Evolutionary conservation across 2,888 invertebrate genomes (phyloP).

Genomic region (Tiphia femorata): DNA sequence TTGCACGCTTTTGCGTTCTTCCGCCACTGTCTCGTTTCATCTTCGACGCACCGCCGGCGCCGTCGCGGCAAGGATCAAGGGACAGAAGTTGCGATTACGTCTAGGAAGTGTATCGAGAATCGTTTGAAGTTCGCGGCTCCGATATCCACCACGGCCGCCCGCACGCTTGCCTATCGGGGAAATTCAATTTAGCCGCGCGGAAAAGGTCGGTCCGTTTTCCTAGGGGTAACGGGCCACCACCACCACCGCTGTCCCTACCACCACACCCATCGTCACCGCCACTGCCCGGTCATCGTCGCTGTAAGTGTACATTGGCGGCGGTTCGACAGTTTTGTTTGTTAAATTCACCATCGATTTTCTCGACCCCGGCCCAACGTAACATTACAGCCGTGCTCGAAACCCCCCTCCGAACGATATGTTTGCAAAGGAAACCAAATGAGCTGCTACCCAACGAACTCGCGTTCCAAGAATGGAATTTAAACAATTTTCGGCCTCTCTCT

Average conservation of each 20-base stretch:
- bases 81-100: constrained; percentile 29
- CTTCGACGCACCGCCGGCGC: constrained; percentile 26
- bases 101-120: constrained; percentile 35
- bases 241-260: not conserved
- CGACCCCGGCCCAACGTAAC: too few relatives aligned
- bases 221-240: not conserved
- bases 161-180: constrained; percentile 12
- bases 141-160: too few relatives aligned
- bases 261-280: not conserved
- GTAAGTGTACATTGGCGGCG: too few relatives aligned
- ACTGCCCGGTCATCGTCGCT: not conserved
- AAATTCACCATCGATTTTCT: constrained; percentile 1
- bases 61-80: constrained; percentile 37
- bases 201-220: not conserved
- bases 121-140: constrained; percentile 19
- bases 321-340: constrained; percentile 25
- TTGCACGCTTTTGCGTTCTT: constrained; percentile 2
- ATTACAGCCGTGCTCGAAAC: constrained; percentile 15
- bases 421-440: too few relatives aligned
- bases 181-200: constrained; percentile 24
- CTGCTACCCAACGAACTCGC: too few relatives aligned
- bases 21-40: constrained; percentile 3
- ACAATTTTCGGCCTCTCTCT: too few relatives aligned
- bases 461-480: too few relatives aligned
- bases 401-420: constrained; percentile 7